Evolutionary conservation across 2,113 vertebrate species (phyloP), one percentile per base, ranked within the genome.

Genomic region (Pyrgilauda ruficollis): DNA sequence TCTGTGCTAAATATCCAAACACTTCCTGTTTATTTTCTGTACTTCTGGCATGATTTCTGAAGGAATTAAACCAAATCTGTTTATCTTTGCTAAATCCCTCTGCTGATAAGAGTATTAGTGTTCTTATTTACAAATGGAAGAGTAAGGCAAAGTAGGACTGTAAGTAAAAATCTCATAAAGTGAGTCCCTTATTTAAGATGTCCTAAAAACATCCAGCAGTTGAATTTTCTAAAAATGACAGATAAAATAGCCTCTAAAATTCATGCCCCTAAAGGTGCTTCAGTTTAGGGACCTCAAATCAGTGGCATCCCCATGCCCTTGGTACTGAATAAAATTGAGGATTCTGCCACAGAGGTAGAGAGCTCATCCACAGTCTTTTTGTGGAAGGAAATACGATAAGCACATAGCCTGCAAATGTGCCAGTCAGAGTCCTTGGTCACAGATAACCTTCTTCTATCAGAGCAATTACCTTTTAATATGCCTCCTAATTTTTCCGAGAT

Each of bases 1-100:
- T 87, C 90, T 92, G n/a, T 77, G 72, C 59, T 46, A 69, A 79
- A 67, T 33, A n/a, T 72, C 66, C 87, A 89, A 94, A 94, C 28
- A 61, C 35, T 93, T 96, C 94, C 83, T 95, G 95, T 95, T 95
- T 97, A 93, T 88, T 92, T 93, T 80, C 75, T 73, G 50, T 55
- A 67, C 75, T 92, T 90, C 92, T 96, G 95, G 94, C 85, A 92
- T 44, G 55, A 88, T 94, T 96, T 97, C 90, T 97, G 94, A 93
- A 92, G 79, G 88, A 95, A 94, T 92, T 96, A 95, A 88, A 53
- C 0, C 7, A 77, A 92, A 93, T 96, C 95, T 96, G 90, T 93
- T 97, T 96, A 93, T 94, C 94, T 95, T 90, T n/a, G 9, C 86
- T 92, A 97, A 95, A 95, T 81, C 80, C 86, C 56, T 89, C 73